Evolutionary conservation across 2,113 vertebrate genomes (phyloP).

Genomic region (Petromus typicus): DNA sequence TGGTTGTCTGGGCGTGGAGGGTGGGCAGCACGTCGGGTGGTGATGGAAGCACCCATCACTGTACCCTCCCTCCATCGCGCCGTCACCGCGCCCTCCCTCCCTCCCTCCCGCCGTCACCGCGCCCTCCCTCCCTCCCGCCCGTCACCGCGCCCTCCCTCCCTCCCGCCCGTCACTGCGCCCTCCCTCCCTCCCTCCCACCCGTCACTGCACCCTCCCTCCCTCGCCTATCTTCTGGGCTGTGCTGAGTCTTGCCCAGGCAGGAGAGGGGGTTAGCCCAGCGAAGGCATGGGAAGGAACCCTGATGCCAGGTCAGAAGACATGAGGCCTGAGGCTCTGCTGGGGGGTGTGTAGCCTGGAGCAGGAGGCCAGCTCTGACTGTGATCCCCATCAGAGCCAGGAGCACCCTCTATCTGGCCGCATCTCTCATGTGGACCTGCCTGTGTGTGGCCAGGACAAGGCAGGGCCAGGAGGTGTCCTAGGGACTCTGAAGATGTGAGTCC

Average conservation of each 20-base stretch:
- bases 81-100: neutral
- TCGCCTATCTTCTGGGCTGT: neutral
- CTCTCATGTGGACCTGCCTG: neutral
- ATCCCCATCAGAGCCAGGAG: neutral
- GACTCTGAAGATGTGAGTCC: neutral
- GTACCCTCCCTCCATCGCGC: no score
- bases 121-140: neutral
- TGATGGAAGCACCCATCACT: no score
- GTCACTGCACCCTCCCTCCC: neutral
- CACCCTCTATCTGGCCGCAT: accelerated
- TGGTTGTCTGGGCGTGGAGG: neutral
- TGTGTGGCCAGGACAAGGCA: no score
- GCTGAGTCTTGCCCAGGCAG: neutral
- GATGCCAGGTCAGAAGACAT: neutral
- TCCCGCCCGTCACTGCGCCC: no score
- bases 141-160: neutral
- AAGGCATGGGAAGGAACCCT: neutral
- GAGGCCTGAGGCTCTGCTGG: no score
- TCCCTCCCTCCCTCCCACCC: neutral
- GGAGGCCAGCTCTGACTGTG: neutral
- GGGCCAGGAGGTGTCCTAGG: accelerated
- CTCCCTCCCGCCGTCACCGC: no score
- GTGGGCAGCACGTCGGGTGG: no score
- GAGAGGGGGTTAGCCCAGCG: neutral
- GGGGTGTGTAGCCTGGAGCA: neutral